Evolutionary conservation across 2,797 vertebrate species (phyloP).

Genomic region (Myotis findleyi): DNA sequence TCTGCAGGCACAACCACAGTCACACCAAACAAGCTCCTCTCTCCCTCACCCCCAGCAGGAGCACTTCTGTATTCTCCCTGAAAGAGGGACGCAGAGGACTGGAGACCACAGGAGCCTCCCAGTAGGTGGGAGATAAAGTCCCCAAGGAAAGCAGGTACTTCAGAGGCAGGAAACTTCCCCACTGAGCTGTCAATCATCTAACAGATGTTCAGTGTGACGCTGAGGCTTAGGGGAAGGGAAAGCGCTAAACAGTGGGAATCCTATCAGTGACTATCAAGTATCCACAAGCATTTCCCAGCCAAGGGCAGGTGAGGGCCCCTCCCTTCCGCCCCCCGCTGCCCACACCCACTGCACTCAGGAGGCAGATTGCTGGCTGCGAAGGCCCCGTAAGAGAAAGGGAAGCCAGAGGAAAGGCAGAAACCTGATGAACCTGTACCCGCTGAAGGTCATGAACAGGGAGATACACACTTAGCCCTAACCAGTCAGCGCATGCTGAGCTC

Average conservation of each 20-base stretch:
- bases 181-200: neutral
- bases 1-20: neutral
- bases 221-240: neutral
- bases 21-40: neutral
- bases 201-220: neutral
- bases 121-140: neutral
- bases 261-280: neutral
- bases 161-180: neutral
- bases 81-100: neutral
- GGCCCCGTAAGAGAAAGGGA: neutral
- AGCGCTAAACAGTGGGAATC: fast-evolving
- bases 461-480: slow-evolving; percentile 51
- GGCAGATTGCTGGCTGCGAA: neutral
- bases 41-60: no score
- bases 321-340: fast-evolving
- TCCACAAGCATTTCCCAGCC: neutral
- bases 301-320: neutral
- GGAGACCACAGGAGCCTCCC: neutral
- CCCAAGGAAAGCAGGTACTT: neutral
- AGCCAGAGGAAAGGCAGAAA: neutral
- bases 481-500: neutral
- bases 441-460: slow-evolving; percentile 6
- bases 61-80: neutral
- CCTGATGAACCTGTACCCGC: neutral
- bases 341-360: fast-evolving